Evolutionary conservation across 1,140 invertebrate species (phyloP), one percentile per base, ranked within the genome.

Genomic region (Eupeodes corollae): DNA sequence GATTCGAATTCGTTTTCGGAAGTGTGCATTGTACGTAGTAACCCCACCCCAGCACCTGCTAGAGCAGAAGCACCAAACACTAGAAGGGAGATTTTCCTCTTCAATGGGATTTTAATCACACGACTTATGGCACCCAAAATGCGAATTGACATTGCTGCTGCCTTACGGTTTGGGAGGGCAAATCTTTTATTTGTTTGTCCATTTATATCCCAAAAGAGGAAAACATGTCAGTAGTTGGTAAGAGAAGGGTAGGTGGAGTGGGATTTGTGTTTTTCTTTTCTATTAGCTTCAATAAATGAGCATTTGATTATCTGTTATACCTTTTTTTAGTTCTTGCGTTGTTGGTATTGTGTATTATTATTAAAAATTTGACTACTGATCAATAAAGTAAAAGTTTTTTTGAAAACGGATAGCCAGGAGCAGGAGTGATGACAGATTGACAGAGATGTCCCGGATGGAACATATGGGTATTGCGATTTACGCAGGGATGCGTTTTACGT

Each of bases 251-350:
- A 5, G 19, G 40, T 5, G 13, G 19, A n/a, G 46, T 30, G n/a
- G n/a, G n/a, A n/a, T n/a, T n/a, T n/a, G n/a, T 40, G 53, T 57
- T 50, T 59, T 55, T 63, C 54, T 37, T 16, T 13, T 52, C 63
- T 67, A 67, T 67, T 67, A 67, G 63, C 63, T 57, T 53, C 58
- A 66, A 65, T 67, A 67, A 67, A 66, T 67, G 63, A 67, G 46
- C 63, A 67, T 58, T 66, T 66, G 48, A 48, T 42, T 42, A 42
- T 18, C 19, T 42, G 19, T 6, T 42, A 26, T 8, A n/a, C n/a
- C n/a, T n/a, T n/a, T 8, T 26, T 26, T 26, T 26, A 26, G 21
- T 26, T 26, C 8, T 26, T 26, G 21, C 8, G 21, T 26, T 26
- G 21, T 26, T 26, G 21, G 3, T 26, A 26, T 26, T 26, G 21